A percentile compares a stretch with the other conserved stretches of the same genome.
phyloP scores from a whole-genome alignment of 2,113 vertebrate species.

The Egretta garzetta region DNA sequence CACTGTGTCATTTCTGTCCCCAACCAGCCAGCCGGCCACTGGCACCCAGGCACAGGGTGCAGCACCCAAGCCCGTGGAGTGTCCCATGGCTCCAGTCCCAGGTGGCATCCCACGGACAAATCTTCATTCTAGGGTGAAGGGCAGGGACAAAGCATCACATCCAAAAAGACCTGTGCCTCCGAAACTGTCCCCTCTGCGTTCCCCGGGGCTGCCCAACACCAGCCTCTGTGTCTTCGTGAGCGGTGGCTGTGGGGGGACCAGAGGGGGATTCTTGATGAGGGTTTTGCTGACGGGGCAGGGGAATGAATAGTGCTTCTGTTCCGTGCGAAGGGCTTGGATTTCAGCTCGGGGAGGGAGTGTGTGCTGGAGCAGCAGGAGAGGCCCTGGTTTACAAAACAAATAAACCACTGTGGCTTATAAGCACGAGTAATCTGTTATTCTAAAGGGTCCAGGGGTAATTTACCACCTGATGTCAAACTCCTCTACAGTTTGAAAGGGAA shows the following conservation, averaged over 20 bases:
- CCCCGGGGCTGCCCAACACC: background rate
- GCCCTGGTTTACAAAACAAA: slow-evolving; percentile 25
- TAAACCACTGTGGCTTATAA: background rate
- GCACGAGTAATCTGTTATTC: background rate
- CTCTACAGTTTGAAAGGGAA: background rate
- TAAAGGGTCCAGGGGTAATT: background rate
- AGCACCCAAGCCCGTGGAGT: rapidly evolving
- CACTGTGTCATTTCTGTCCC: background rate
- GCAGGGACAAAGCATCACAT: background rate
- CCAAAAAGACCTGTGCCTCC: background rate
- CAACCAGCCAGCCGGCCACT: rapidly evolving
- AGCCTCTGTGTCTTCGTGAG: rapidly evolving
- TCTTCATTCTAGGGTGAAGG: background rate
- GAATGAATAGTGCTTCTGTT: slow-evolving; percentile 25
- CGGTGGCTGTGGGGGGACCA: rapidly evolving
- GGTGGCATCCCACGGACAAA: rapidly evolving
- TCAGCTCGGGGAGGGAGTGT: background rate
- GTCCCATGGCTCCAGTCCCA: rapidly evolving
- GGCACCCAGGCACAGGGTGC: rapidly evolving
- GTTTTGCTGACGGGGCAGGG: background rate
- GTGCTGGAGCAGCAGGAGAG: background rate
- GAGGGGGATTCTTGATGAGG: background rate
- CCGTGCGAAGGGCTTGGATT: background rate
- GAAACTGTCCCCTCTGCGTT: rapidly evolving
- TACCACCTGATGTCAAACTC: background rate